Evolutionary conservation across 2,888 invertebrate species (phyloP).

Genomic region (Andrena camellia): DNA sequence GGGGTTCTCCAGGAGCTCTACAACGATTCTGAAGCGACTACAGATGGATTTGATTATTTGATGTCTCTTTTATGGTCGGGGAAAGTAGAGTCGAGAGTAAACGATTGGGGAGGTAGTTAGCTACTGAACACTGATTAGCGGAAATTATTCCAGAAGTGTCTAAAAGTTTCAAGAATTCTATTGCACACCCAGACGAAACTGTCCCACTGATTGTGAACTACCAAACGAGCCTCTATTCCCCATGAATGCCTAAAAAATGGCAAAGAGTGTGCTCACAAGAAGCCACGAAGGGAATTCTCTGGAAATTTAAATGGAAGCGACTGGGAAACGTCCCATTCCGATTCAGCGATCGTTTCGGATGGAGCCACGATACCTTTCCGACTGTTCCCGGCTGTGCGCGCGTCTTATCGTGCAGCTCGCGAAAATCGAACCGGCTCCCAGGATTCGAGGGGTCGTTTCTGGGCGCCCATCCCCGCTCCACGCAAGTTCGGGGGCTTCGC

Average conservation of each 20-base stretch:
- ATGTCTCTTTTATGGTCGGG: background rate
- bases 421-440: slow-evolving; percentile 67
- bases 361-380: background rate
- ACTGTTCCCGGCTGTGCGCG: slow-evolving; percentile 1
- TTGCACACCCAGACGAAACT: no score
- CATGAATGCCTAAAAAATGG: background rate
- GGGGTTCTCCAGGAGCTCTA: background rate
- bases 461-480: slow-evolving; percentile 23
- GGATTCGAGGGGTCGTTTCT: slow-evolving; percentile 57
- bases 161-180: no score
- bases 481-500: slow-evolving; percentile 61
- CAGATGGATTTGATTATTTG: background rate
- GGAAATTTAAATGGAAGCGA: background rate
- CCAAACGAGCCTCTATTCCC: background rate
- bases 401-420: slow-evolving; percentile 65
- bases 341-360: background rate
- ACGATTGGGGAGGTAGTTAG: background rate
- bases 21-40: background rate
- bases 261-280: no score
- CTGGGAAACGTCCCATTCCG: background rate
- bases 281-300: background rate
- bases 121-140: background rate
- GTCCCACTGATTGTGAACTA: background rate
- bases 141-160: no score
- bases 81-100: background rate